Evolutionary conservation across 2,113 vertebrate species (phyloP).

Genomic region (Lethenteron reissneri): DNA sequence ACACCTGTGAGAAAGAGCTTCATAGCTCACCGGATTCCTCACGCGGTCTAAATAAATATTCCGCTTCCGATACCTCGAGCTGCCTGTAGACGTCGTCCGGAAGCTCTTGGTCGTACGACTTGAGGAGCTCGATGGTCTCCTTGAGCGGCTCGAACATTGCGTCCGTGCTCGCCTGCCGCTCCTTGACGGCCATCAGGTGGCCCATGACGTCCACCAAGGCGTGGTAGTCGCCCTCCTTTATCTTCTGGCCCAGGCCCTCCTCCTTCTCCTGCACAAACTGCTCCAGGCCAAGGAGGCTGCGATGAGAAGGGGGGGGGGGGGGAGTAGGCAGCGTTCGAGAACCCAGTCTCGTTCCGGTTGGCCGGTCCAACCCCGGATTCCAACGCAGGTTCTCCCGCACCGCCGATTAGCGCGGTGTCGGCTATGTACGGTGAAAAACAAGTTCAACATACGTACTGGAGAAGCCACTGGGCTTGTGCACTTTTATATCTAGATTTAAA

Average conservation of each 20-base stretch:
- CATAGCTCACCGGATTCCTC: too few relatives aligned
- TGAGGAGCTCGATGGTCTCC: conserved; percentile 55
- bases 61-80: conserved; percentile 31
- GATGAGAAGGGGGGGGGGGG: neutral
- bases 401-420: too few relatives aligned
- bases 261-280: conserved; percentile 31
- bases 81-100: conserved; percentile 46
- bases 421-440: too few relatives aligned
- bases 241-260: conserved; percentile 29
- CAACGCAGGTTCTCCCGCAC: too few relatives aligned
- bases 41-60: too few relatives aligned
- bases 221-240: conserved; percentile 42
- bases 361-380: neutral
- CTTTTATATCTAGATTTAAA: too few relatives aligned
- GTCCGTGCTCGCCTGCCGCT: conserved; percentile 39
- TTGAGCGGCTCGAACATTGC: conserved; percentile 72
- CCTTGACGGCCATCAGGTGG: conserved; percentile 57
- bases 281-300: conserved; percentile 53
- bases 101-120: conserved; percentile 52
- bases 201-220: conserved; percentile 53
- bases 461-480: too few relatives aligned
- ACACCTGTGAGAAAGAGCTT: too few relatives aligned
- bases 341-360: neutral
- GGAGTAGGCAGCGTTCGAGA: neutral
- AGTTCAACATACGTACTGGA: too few relatives aligned